These are phyloP conservation scores for Heteropelma amictum DNA, from an alignment of 2,888 invertebrate species.

Conservation along the genomic window DNA sequence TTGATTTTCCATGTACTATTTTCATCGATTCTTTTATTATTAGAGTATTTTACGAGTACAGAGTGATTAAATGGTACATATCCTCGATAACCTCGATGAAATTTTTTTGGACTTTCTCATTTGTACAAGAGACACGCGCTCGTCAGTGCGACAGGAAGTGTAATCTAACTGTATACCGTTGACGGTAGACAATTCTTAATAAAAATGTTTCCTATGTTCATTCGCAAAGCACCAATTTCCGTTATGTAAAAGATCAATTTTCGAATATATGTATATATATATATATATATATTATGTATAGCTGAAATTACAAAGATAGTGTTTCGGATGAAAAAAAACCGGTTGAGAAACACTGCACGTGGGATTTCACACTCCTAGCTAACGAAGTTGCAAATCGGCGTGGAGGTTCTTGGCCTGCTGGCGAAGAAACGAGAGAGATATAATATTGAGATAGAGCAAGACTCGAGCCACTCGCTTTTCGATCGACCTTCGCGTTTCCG, in stretches of 20 bases:
- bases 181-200: constrained; percentile 23
- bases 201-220: neutral
- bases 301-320: no score
- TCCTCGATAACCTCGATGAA: neutral
- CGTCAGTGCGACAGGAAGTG: constrained; percentile 53
- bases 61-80: no score
- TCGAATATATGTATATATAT: no score
- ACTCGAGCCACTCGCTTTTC: constrained; percentile 69
- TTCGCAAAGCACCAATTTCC: neutral
- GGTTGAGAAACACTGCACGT: constrained; percentile 46
- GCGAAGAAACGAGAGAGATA: constrained; percentile 4
- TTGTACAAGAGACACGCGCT: constrained; percentile 20
- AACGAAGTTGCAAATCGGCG: constrained; percentile 63
- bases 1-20: no score
- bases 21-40: neutral
- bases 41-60: neutral
- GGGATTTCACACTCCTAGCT: constrained; percentile 53
- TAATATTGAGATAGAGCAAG: constrained; percentile 21
- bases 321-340: constrained; percentile 5
- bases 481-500: constrained; percentile 67
- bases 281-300: no score
- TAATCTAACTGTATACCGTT: constrained; percentile 49
- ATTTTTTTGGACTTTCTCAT: constrained; percentile 10
- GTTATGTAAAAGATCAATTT: no score
- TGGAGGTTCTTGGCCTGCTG: constrained; percentile 25